phyloP scores from a whole-genome alignment of 1,140 invertebrate genomes.

The Caenorhabditis brenneri region DNA sequence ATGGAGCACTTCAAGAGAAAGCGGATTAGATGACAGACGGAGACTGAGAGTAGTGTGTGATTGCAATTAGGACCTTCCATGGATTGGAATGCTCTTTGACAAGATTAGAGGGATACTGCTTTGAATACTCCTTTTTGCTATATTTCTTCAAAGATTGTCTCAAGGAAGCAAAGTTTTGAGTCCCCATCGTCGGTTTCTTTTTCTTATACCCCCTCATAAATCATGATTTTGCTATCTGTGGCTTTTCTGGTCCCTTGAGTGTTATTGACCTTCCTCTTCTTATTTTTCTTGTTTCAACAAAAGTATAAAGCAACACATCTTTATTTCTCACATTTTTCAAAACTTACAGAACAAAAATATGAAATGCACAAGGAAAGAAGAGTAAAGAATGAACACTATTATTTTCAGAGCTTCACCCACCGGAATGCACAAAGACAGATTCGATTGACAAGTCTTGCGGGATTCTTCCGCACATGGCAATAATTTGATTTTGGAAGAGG shows the following conservation, averaged over 20 bases:
- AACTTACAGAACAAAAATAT: neutral
- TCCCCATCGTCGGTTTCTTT: neutral
- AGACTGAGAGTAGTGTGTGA: slow-evolving; percentile 9
- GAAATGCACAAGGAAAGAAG: neutral
- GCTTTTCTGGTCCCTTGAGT: slow-evolving; percentile 17
- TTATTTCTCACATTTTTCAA: neutral
- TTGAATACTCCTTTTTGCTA: neutral
- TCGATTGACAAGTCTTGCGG: neutral
- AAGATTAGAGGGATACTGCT: neutral
- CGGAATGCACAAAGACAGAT: neutral
- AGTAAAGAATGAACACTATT: neutral
- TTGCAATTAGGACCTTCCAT: slow-evolving; percentile 8
- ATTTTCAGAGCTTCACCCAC: neutral
- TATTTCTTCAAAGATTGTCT: neutral
- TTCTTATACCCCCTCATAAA: slow-evolving; percentile 6
- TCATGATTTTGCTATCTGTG: slow-evolving; percentile 39
- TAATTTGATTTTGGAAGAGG: neutral
- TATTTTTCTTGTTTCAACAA: neutral
- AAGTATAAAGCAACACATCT: slow-evolving; percentile 6
- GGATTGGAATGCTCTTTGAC: slow-evolving; percentile 15
- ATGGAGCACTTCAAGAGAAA: slow-evolving; percentile 37
- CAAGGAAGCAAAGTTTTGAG: neutral
- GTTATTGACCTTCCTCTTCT: neutral
- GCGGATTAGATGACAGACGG: slow-evolving; percentile 37
- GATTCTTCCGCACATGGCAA: neutral